Base-by-base conservation (phyloP, 2,797 vertebrate species). In the Myiothlypis coronata region DNA sequence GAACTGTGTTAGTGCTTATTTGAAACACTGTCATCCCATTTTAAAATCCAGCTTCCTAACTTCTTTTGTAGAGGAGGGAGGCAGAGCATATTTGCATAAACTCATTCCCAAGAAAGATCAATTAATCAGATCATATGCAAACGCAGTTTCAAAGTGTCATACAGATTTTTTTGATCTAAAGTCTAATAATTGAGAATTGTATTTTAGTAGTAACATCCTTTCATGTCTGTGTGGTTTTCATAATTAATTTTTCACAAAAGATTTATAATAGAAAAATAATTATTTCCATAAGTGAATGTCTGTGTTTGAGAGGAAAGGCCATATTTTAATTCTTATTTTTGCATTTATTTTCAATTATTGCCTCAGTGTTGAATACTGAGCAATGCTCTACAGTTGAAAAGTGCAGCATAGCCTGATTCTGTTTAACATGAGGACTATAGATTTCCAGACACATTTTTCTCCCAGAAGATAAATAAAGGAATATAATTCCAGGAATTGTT, bases 401-500 rank as follows among this genome's bases (percentile, higher is more conserved):
- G 44, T 19, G 43, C 72, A 88, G 55, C 34, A 59, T 0, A 60
- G 41, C 24, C 59, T 46, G 10, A 57, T 93, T 60, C 88, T 84
- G 24, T 68, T 60, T 83, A 53, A 70, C 41, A 34, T 7, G 8
- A 34, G 26, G 32, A 92, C 46, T 43, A 34, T 7, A 47, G 39
- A 43, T 79, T 68, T 89, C 57, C 60, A 76, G 56, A 34, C 20
- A 65, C 26, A 34, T 59, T 92, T 93, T 87, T 84, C 61, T 81
- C 69, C 50, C 91, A 93, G 56, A 90, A 91, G 69, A 87, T 43
- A 95, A 94, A 94, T 59, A 96, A 92, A 89, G 30, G 65, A 71
- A 44, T 74, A 7, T 8, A 89, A 47, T 27, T 90, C 55, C 65
- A 76, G 68, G 39, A 83, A 50, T 60, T 13, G 49, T 74, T 82